These are phyloP conservation scores for Clytia hemisphaerica DNA, from an alignment of 30 jellyfish, hydroid and myxozoan species.

Conservation along the genomic window DNA sequence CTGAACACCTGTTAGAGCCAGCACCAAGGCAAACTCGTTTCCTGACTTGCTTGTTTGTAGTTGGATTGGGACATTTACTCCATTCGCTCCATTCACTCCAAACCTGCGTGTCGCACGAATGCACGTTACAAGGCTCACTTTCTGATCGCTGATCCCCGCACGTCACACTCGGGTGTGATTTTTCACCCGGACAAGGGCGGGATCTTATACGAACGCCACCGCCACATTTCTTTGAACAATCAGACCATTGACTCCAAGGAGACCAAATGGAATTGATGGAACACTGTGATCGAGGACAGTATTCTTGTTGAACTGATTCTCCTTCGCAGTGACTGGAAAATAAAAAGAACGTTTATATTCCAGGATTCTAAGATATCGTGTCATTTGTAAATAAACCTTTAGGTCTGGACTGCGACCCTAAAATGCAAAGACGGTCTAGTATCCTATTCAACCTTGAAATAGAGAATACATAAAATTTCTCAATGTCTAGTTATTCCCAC, in stretches of 20 bases:
- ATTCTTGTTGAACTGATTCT: slow-evolving; percentile 6
- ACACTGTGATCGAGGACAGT: slow-evolving; percentile 38
- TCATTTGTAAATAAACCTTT: too few relatives aligned
- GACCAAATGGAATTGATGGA: slow-evolving; percentile 71
- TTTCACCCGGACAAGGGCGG: slow-evolving; percentile 69
- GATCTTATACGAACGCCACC: slow-evolving; percentile 79
- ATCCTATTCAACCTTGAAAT: too few relatives aligned
- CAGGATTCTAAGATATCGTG: too few relatives aligned
- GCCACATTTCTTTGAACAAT: slow-evolving; percentile 65
- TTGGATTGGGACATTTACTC: slow-evolving; percentile 81
- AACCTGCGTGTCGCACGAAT: slow-evolving; percentile 38
- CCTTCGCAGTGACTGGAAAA: slow-evolving; percentile 56
- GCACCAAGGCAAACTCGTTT: slow-evolving; percentile 48
- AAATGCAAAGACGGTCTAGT: too few relatives aligned
- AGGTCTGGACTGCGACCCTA: too few relatives aligned
- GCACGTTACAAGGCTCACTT: slow-evolving; percentile 47
- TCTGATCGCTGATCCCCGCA: slow-evolving; percentile 65
- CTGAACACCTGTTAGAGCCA: neutral
- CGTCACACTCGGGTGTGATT: slow-evolving; percentile 29
- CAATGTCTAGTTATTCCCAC: too few relatives aligned
- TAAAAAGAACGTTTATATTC: too few relatives aligned
- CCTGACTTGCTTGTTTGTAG: slow-evolving; percentile 63
- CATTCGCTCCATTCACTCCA: slow-evolving; percentile 83
- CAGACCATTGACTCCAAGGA: slow-evolving; percentile 85
- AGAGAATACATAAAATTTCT: too few relatives aligned